Percentiles rank a stretch among this genome's conserved stretches.
Evolutionary conservation across 1,140 invertebrate genomes (phyloP).

Genomic region (Rhagoletis pomonella): DNA sequence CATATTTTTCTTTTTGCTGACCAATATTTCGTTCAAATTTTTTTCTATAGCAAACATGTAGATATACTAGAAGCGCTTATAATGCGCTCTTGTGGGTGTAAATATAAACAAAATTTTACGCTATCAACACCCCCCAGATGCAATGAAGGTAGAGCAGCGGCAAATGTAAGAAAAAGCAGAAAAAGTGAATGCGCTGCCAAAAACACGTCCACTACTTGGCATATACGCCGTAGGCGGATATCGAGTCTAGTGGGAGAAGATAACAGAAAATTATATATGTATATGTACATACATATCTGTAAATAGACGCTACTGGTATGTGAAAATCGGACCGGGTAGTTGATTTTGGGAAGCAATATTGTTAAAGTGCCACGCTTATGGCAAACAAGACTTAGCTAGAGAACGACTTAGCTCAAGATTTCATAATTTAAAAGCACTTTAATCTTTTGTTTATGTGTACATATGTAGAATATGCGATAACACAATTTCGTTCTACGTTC

Average conservation of each 20-base stretch:
- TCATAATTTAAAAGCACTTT: too few species aligned
- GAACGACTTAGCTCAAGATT: too few species aligned
- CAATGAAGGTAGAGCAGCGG: not conserved
- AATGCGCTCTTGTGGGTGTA: conserved; percentile 24
- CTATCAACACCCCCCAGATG: not conserved
- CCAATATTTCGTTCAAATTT: not conserved
- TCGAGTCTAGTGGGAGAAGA: not conserved
- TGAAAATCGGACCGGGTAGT: too few species aligned
- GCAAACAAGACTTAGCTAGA: too few species aligned
- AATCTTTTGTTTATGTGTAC: too few species aligned
- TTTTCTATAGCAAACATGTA: not conserved
- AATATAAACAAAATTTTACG: not conserved
- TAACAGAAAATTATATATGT: not conserved
- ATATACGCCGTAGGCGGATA: not conserved
- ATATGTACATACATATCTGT: not conserved
- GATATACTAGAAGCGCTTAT: too few species aligned
- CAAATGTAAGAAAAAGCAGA: not conserved
- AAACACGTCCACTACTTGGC: conserved; percentile 23
- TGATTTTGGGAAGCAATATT: too few species aligned
- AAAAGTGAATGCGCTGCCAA: conserved; percentile 4
- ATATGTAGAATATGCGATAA: too few species aligned
- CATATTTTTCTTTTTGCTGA: not conserved
- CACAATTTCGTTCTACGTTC: too few species aligned
- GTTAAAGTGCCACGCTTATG: too few species aligned
- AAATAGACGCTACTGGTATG: too few species aligned